Evolutionary conservation across 2,888 invertebrate species (phyloP).

Genomic region (Monochamus alternatus): DNA sequence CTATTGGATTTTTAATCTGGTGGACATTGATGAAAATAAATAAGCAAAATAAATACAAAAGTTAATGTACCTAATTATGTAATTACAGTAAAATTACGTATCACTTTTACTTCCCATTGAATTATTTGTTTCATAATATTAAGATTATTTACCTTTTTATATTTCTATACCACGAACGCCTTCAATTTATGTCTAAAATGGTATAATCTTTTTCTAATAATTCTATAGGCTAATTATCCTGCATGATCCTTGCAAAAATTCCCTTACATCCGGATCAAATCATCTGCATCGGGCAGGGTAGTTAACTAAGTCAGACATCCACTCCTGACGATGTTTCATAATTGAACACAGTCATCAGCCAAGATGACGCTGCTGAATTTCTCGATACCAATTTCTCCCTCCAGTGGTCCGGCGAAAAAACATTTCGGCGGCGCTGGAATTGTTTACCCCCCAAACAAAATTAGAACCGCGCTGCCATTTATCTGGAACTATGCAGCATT

Average conservation of each 20-base stretch:
- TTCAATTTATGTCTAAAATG: too few relatives aligned
- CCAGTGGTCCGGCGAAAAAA: not conserved
- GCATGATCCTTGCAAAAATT: not conserved
- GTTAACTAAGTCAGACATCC: not conserved
- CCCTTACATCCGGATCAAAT: not conserved
- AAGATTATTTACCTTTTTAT: too few relatives aligned
- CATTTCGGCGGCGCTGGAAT: not conserved
- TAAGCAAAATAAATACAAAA: too few relatives aligned
- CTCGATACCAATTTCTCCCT: not conserved
- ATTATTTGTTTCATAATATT: too few relatives aligned
- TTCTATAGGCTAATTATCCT: too few relatives aligned
- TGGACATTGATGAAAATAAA: too few relatives aligned
- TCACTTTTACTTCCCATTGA: too few relatives aligned
- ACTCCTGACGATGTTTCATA: not conserved
- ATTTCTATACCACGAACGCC: too few relatives aligned
- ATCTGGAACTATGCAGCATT: slow-evolving; percentile 45
- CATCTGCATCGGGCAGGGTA: not conserved
- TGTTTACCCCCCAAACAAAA: slow-evolving; percentile 7
- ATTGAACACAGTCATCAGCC: not conserved
- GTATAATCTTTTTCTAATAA: too few relatives aligned
- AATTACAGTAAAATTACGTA: too few relatives aligned
- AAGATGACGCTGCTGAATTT: not conserved
- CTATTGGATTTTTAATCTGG: too few relatives aligned
- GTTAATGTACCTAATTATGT: too few relatives aligned
- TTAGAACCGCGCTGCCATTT: slow-evolving; percentile 38